Base-by-base conservation (phyloP, 2,888 invertebrate genomes). In the Troides helena region DNA sequence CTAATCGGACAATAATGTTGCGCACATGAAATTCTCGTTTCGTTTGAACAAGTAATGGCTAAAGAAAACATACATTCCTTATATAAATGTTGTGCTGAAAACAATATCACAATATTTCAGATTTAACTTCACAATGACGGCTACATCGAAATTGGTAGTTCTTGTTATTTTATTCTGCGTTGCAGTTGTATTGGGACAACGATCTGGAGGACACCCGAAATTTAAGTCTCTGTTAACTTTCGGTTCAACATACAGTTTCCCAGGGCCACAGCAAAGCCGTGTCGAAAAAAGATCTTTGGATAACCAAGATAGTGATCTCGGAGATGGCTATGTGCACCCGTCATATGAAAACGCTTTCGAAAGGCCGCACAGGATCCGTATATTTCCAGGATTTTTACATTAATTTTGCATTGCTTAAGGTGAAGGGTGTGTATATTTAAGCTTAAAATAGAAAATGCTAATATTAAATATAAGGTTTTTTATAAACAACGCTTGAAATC, bases 301-400 rank as follows among this genome's bases (percentile, higher is more conserved):
- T 50, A 65, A 70, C 10, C 59, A 76, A 59, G 82, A 83, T 67
- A 82, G 82, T 50, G 80, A 82, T 56, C 82, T 84, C 2, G 79
- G 77, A 0, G 79, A 78, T 14, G 78, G 75, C 4, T 81, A 73
- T 18, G 74, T 73, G 43, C 76, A 77, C 14, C 77, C 77, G 0
- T 76, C 75, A 1, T 83, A 80, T 39, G 83, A 84, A 50, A 83
- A 80, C 43, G 76, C 82, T 0, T 86, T 83, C 62, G 82, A 83
- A 0, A 81, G 82, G 46, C 86, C 87, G 0, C 88, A 81, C 76
- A 86, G 86, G 70, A 88, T 90, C 30, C 83, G 88, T 0, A 80
- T 85, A 14, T 60, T 88, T 69, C 89, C 88, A 65, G 89, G 85
- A 8, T 90, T 77, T 65, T 83, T 88, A 3, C 89, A 89, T 74